Evolutionary conservation across 2,797 vertebrate genomes (phyloP).

Genomic region (Helicolenus hilgendorfi): DNA sequence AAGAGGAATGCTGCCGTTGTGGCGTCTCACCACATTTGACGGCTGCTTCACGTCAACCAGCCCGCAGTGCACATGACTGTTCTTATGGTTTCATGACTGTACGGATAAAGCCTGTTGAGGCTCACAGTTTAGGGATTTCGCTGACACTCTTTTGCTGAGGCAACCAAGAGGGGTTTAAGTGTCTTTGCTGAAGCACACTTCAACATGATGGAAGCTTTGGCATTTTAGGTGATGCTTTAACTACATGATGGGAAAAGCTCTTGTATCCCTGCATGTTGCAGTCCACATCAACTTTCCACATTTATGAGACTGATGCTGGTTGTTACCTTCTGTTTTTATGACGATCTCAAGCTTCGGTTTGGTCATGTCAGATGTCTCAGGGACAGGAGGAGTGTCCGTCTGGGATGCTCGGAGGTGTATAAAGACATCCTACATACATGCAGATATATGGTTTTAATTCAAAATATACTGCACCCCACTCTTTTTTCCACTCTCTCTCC

Average conservation of each 20-base stretch:
- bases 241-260: background rate
- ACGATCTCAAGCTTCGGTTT: background rate
- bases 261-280: background rate
- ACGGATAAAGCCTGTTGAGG: background rate
- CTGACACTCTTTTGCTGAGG: background rate
- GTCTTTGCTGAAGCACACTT: background rate
- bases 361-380: background rate
- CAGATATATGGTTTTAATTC: background rate
- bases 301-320: background rate
- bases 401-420: background rate
- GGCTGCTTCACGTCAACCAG: conserved; percentile 13
- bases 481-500: background rate
- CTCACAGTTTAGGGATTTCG: conserved; percentile 3
- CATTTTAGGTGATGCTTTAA: background rate
- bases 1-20: background rate
- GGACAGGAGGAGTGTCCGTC: background rate
- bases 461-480: background rate
- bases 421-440: background rate
- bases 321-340: background rate
- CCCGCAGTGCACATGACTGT: conserved; percentile 15
- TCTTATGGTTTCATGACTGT: conserved; percentile 6
- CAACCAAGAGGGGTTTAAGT: background rate
- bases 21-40: conserved; percentile 33
- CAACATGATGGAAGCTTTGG: background rate
- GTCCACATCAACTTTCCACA: background rate